Base-by-base conservation (phyloP, 2,113 vertebrate genomes). In the Dascyllus trimaculatus region DNA sequence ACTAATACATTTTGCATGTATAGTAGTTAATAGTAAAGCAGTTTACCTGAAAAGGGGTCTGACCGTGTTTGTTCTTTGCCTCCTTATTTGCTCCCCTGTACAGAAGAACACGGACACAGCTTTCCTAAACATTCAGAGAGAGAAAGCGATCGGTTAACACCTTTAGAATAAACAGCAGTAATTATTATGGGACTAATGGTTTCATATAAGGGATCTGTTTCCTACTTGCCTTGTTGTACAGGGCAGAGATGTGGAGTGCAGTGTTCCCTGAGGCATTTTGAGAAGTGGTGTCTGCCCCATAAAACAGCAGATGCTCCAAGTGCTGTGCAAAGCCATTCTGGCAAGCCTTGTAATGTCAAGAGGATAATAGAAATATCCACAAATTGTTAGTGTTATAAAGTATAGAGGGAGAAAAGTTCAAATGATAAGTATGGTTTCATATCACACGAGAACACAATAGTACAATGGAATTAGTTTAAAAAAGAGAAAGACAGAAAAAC, bases 201-300 rank as follows among this genome's bases (percentile, higher is more conserved):
- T 79, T 40, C 67, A 69, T 25, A 24, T 29, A 6, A 54, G 35
- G 22, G 24, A 52, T 78, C 51, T 56, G 77, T 60, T 59, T 57
- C 19, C 57, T 49, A 87, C 88, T 85, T 88, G 95, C 97, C 96
- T 97, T 97, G 85, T 98, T 97, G 93, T 98, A 97, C 85, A 97
- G 95, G 35, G 97, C 96, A 62, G 95, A 97, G 80, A 98, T 96
- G 93, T 98, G 97, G 83, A 98, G 92, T 7, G 96, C 96, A 0
- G 95, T 96, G 92, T 97, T 98, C 81, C 97, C 97, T 0, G 97
- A 97, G 80, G 97, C 96, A 49, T 98, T 98, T 92, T 96, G 95
- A 73, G 95, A 96, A 82, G 94, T 93, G 3, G 94, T 94, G 89
- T 98, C 96, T 6, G 96, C 96, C 22, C 97, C 97, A 0, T 98